Evolutionary conservation across 1,140 invertebrate genomes (phyloP).

Genomic region (Solen grandis): DNA sequence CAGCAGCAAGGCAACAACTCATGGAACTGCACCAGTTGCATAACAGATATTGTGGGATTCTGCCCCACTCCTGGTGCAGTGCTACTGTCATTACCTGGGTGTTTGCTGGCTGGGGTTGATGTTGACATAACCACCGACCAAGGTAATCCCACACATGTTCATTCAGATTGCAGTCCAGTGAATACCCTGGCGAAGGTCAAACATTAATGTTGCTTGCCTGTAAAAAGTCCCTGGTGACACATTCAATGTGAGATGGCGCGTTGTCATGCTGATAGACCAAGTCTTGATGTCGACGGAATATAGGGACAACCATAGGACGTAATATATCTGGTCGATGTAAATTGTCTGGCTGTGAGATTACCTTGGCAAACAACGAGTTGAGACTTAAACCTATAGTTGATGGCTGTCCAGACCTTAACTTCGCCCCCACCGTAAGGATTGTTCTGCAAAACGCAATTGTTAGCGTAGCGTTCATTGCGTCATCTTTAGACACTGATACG

Average conservation of each 20-base stretch:
- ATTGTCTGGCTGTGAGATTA: neutral
- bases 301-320: no score
- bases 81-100: no score
- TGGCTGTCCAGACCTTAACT: slow-evolving; percentile 13
- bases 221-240: neutral
- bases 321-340: slow-evolving; percentile 24
- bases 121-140: no score
- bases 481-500: neutral
- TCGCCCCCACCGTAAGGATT: neutral
- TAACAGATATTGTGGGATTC: no score
- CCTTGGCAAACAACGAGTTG: no score
- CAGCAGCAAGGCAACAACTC: no score
- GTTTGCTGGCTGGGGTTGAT: no score
- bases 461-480: no score
- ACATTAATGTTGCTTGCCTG: neutral
- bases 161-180: slow-evolving; percentile 1
- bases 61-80: no score
- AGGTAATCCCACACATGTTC: slow-evolving; percentile 6
- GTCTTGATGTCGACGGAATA: no score
- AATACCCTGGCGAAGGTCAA: neutral
- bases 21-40: no score
- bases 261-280: slow-evolving; percentile 37
- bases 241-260: neutral
- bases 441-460: slow-evolving; percentile 6
- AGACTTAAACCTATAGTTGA: no score